phyloP scores from a whole-genome alignment of 64 coral and sea anemone genomes.

The Montipora cactus region DNA sequence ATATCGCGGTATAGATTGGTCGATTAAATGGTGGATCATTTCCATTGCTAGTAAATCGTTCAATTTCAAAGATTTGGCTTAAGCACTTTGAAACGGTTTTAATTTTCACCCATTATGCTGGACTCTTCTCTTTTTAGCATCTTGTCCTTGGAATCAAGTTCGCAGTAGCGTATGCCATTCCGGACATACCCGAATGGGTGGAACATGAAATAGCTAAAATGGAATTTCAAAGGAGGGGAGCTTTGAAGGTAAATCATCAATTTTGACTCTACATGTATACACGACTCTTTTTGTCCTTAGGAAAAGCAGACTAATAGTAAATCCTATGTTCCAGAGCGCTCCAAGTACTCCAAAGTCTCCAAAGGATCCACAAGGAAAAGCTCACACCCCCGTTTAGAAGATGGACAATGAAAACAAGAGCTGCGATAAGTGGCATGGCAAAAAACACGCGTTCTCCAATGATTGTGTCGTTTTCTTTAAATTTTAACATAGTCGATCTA shows the following conservation, averaged over 20 bases:
- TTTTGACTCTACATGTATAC: background rate
- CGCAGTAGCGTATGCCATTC: constrained; percentile 96
- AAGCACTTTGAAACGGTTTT: background rate
- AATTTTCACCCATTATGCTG: background rate
- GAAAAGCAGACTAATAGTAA: background rate
- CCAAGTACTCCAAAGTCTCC: constrained; percentile 42
- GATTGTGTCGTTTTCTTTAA: background rate
- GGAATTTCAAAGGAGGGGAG: constrained; percentile 88
- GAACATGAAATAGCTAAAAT: constrained; percentile 97
- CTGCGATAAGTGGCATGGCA: too few species aligned
- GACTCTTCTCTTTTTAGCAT: constrained; percentile 60
- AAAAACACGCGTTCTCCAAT: background rate
- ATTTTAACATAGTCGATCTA: background rate
- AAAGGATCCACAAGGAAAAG: constrained; percentile 22
- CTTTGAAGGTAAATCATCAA: constrained; percentile 70
- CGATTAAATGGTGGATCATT: background rate
- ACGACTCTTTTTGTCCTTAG: background rate
- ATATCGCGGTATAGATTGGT: background rate
- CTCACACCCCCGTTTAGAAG: constrained; percentile 26
- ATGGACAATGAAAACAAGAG: background rate
- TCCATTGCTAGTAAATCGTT: background rate
- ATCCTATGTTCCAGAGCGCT: constrained; percentile 16
- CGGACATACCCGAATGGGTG: constrained; percentile 98
- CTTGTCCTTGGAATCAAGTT: constrained; percentile 93
- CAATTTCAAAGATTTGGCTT: background rate